A percentile compares a stretch with the other conserved stretches of the same genome.
These are phyloP conservation scores for Quadroppia sp. DNA, from an alignment of 2,888 invertebrate genomes.

Conservation along the genomic window DNA sequence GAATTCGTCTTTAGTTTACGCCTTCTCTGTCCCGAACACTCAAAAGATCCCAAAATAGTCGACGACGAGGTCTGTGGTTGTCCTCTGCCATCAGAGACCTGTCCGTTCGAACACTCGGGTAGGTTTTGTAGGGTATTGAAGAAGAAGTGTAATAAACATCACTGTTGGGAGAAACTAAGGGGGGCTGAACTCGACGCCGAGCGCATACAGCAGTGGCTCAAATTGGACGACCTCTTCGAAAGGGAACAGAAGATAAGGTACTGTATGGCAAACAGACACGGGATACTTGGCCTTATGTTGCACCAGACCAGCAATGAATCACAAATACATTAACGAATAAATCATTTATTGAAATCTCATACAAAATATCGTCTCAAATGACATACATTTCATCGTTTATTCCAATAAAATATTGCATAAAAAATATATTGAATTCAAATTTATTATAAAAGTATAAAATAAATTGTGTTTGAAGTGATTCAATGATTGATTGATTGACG, in stretches of 20 bases:
- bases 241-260: slow-evolving; percentile 80
- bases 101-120: slow-evolving; percentile 68
- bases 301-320: slow-evolving; percentile 69
- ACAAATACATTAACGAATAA: slow-evolving; percentile 23
- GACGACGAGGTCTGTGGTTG: slow-evolving; percentile 76
- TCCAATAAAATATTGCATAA: neutral
- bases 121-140: slow-evolving; percentile 83
- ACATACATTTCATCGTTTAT: too few species aligned
- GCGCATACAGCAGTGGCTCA: slow-evolving; percentile 72
- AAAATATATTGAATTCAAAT: neutral
- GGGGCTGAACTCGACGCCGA: slow-evolving; percentile 94
- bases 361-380: neutral
- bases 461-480: neutral
- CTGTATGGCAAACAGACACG: slow-evolving; percentile 72
- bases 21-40: slow-evolving; percentile 95
- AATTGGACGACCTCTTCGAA: slow-evolving; percentile 87
- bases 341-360: neutral
- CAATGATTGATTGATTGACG: neutral
- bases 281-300: slow-evolving; percentile 87
- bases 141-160: slow-evolving; percentile 83
- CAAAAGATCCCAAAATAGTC: slow-evolving; percentile 59
- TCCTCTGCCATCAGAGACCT: slow-evolving; percentile 74
- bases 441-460: neutral
- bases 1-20: slow-evolving; percentile 58
- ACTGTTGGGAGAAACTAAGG: slow-evolving; percentile 91